Evolutionary conservation across 2,888 invertebrate genomes (phyloP), one percentile per base, ranked within the genome.

Genomic region (Cheilosia scutellata): DNA sequence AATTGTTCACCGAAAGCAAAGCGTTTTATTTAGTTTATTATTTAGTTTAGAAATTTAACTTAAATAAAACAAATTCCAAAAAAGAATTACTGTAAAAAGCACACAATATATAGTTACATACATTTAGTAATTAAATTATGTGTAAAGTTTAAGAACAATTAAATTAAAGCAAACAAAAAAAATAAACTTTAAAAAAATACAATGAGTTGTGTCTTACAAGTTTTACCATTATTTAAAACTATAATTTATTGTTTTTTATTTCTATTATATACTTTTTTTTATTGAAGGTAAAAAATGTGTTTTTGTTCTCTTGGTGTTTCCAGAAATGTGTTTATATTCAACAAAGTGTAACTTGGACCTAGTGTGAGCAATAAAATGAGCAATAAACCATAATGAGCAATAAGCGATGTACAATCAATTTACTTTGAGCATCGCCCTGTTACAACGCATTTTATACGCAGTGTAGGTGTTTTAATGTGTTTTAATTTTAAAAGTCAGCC

Each of bases 141-240:
- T 63, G 75, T 75, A 70, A 58, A 68, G 33, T 66, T 25, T 51
- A 79, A 71, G 53, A 49, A 49, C 49, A 58, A 72, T n/a, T 44
- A 44, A 55, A 55, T 7, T 31, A 42, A 49, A 20, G 20, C 20
- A 20, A 20, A 20, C 20, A 20, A 62, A 72, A 47, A 58, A 58
- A 44, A 47, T 20, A 40, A 51, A 65, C n/a, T 7, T 58, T 51
- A 44, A 47, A 44, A 44, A 29, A 42, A 57, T 31, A 16, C 33
- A 66, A 66, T 79, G 58, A 60, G 51, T 71, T 79, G 72, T 79
- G 58, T 74, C 44, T 62, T 72, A 72, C 13, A 79, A 62, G 51
- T 37, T 57, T 66, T 47, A 37, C 3, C 6, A 47, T 47, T 47
- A 16, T 11, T 49, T n/a, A n/a, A 40, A 16, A 49, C 13, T 13